These are phyloP conservation scores for Tuberolachnus salignus DNA, from an alignment of 2,888 invertebrate species.

Conservation along the genomic window DNA sequence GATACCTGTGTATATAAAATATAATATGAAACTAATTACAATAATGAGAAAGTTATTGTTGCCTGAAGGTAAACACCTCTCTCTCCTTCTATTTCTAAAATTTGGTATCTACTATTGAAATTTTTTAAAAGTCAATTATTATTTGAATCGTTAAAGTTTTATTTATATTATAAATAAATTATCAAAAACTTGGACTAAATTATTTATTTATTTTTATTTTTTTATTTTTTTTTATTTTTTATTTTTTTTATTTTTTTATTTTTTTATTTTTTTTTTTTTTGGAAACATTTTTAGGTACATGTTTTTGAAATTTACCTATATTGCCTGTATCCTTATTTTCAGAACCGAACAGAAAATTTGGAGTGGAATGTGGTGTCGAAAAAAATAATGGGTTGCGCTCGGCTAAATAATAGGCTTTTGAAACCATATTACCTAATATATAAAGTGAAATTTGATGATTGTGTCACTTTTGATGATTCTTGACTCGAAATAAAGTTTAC, in stretches of 20 bases:
- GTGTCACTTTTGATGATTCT: constrained; percentile 3
- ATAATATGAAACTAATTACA: constrained; percentile 40
- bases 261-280: constrained; percentile 16
- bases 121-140: too few species aligned
- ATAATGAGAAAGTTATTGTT: constrained; percentile 51
- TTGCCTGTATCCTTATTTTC: constrained; percentile 48
- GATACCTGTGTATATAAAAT: background rate
- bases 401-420: constrained; percentile 41
- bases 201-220: background rate
- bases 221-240: constrained; percentile 32
- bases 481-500: constrained; percentile 35
- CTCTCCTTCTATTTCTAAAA: constrained; percentile 29
- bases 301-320: constrained; percentile 27
- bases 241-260: background rate
- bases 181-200: too few species aligned
- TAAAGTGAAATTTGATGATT: constrained; percentile 18
- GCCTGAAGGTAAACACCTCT: constrained; percentile 44
- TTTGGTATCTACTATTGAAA: constrained; percentile 1
- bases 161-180: too few species aligned
- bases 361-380: constrained; percentile 39
- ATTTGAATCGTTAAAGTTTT: too few species aligned
- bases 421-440: constrained; percentile 9
- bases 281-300: constrained; percentile 7
- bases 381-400: constrained; percentile 39
- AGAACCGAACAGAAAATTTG: constrained; percentile 44